Base-by-base conservation (phyloP, 1,140 invertebrate species). In the Hyles vespertilio region DNA sequence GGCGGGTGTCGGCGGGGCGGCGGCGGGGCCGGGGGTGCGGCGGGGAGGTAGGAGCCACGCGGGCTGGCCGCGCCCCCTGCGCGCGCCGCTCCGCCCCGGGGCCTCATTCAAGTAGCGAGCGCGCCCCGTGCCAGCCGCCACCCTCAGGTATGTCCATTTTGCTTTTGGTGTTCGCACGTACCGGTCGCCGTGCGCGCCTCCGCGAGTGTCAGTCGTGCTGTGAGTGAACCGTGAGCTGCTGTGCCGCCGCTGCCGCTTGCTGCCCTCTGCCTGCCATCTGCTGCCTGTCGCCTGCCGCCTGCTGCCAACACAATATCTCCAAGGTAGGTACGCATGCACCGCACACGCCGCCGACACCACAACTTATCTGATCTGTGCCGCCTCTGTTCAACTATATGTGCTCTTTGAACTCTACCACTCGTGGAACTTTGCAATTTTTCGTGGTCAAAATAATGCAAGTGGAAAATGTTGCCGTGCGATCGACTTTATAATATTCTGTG, bases 71-170 rank as follows among this genome's bases (percentile, higher is more conserved):
- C 80, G 81, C 80, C 79, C 81, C 81, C 80, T 83, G 84, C 81
- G 84, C 81, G 81, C 81, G 80, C 76, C 79, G 80, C 69, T 58
- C 59, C 47, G 67, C 70, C 79, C 84, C 70, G 74, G 70, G 58
- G 63, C 65, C 82, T 85, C 84, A 87, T 87, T 87, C 84, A 87
- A 85, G 82, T 85, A 79, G 76, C 78, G 74, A 87, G 81, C 81
- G 79, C 82, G 78, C 84, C 79, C 76, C 72, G 80, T 82, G 63
- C 79, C 84, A 86, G 84, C 83, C 84, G 84, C 80, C 76, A 82
- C 77, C 75, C 82, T 78, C 84, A 87, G 84, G 84, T 87, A 87
- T 81, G 84, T 86, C 77, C 84, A 87, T 84, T 87, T 86, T 82
- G 83, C 83, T 88, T 84, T 84, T 84, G 85, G 81, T 86, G 85